These are phyloP conservation scores for Melipona beecheii DNA, from an alignment of 2,888 invertebrate species.

Conservation along the genomic window DNA sequence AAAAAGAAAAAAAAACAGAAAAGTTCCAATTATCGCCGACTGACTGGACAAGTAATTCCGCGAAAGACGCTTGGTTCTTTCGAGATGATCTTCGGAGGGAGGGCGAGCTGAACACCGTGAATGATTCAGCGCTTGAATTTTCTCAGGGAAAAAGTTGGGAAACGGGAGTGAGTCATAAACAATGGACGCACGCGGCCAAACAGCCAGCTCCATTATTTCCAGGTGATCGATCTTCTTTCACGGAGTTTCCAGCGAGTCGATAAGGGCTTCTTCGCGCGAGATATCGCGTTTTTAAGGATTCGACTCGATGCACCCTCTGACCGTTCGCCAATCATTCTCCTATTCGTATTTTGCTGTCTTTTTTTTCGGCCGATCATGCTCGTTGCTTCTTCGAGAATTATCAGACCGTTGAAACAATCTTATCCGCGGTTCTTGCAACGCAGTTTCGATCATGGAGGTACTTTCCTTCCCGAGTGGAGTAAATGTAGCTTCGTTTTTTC, in stretches of 20 bases:
- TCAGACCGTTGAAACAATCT: neutral
- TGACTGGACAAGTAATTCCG: slow-evolving; percentile 36
- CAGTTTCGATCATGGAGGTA: neutral
- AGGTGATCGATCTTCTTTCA: slow-evolving; percentile 57
- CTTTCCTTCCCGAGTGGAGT: slow-evolving; percentile 2
- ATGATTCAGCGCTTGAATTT: slow-evolving; percentile 34
- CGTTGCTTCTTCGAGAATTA: neutral
- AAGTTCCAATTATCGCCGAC: slow-evolving; percentile 22
- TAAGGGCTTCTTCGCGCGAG: slow-evolving; percentile 34
- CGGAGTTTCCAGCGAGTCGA: slow-evolving; percentile 35
- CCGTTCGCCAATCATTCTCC: neutral
- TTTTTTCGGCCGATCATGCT: too few species aligned
- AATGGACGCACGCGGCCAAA: slow-evolving; percentile 46
- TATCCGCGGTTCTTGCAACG: neutral
- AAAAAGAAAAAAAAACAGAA: too few species aligned
- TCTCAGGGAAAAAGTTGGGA: slow-evolving; percentile 4
- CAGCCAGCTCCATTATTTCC: slow-evolving; percentile 49
- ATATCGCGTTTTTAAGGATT: slow-evolving; percentile 37
- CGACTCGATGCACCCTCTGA: neutral
- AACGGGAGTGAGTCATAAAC: slow-evolving; percentile 35
- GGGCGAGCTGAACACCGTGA: neutral
- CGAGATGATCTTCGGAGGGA: slow-evolving; percentile 8
- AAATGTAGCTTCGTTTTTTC: neutral
- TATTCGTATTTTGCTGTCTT: neutral
- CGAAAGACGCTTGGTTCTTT: slow-evolving; percentile 4